Evolutionary conservation across 2,888 invertebrate genomes (phyloP), one percentile per base, ranked within the genome.

Genomic region (Xestoiulus laeticollis): DNA sequence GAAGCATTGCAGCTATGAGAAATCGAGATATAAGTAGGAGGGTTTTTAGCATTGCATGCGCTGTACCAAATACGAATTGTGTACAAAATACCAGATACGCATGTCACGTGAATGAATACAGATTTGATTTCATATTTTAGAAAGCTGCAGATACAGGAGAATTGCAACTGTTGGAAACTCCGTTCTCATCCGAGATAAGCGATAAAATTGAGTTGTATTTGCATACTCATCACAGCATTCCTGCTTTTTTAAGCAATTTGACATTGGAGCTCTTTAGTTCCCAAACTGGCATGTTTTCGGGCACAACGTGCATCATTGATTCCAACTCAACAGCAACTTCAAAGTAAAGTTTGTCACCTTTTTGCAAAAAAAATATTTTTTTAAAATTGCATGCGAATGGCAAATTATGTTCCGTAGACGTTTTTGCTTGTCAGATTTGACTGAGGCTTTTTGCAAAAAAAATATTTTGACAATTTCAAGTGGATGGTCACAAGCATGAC

Each of bases 231-330:
- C 94, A 96, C 90, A 97, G 97, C 84, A 95, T 97, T 89, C 98
- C 98, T 0, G 94, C 96, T 90, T 98, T 98, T 92, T 94, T 98
- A 1, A 96, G 96, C 90, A 94, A 96, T 0, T 93, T 98, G 6
- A 98, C 98, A 0, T 93, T 96, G 91, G 96, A 97, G 89, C 93
- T 98, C 3, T 97, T 96, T 91, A 95, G 94, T 89, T 94, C 95
- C 89, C 95, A 95, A 59, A n/a, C 53, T 6, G n/a, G 53, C 53
- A 59, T 59, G 6, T 59, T 59, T 59, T 59, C 53, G n/a, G n/a
- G n/a, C 53, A n/a, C 53, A n/a, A 59, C 53, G 6, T 22, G 53
- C 22, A 16, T 59, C 6, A 22, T 59, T 59, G 53, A 59, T 2
- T n/a, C 53, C 6, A 59, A 5, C 19, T 59, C 53, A 5, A n/a